Conservation (phyloP, 2,797 vertebrate genomes). For the Choloepus didactylus region DNA sequence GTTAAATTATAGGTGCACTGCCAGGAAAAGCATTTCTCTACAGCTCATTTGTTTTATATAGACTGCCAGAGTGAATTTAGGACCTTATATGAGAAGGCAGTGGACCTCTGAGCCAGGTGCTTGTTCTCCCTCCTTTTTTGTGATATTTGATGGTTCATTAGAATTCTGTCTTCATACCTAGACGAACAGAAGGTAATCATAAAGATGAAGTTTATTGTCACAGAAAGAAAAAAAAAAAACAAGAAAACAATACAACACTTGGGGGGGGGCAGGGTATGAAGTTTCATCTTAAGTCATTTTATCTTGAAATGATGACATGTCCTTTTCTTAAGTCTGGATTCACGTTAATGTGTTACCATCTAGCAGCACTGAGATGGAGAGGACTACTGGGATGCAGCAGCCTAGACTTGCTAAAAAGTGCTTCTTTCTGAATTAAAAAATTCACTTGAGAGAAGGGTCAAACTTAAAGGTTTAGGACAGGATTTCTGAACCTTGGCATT, state of each 20-base stretch:
- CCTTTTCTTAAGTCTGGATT: not conserved
- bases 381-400: rapidly evolving
- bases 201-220: conserved; percentile 65
- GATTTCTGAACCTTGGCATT: not conserved
- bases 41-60: conserved; percentile 82
- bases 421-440: not conserved
- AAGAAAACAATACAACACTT: conserved; percentile 22
- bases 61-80: conserved; percentile 72
- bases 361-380: not conserved
- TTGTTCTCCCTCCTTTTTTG: conserved; percentile 62
- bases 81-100: not conserved
- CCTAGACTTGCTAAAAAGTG: not conserved
- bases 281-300: conserved; percentile 53
- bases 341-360: not conserved
- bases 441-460: not conserved
- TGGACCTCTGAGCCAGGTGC: conserved; percentile 45
- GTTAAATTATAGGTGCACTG: conserved; percentile 66
- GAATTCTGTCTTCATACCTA: conserved; percentile 72
- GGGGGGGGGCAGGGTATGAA: not conserved
- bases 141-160: conserved; percentile 77
- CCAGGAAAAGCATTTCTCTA: conserved; percentile 70
- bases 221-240: not conserved
- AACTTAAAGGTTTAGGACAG: not conserved
- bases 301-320: conserved; percentile 36
- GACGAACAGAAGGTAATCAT: conserved; percentile 68